Evolutionary conservation across 2,888 invertebrate species (phyloP).

Genomic region (Sarcophaga caerulescens): DNA sequence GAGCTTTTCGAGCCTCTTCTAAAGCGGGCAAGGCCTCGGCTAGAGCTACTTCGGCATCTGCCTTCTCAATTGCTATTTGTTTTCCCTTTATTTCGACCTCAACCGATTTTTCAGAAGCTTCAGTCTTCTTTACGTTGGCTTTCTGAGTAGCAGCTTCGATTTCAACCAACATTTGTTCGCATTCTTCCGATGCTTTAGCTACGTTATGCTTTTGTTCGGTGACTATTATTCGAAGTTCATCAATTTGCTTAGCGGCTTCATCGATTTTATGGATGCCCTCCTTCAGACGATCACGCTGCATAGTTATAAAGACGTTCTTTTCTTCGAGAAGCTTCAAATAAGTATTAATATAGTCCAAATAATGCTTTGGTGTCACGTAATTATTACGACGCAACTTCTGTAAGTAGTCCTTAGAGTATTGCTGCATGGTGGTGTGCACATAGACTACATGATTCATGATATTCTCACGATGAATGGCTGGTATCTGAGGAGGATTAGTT

Average conservation of each 20-base stretch:
- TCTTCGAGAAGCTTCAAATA: slow-evolving; percentile 87
- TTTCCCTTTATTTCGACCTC: slow-evolving; percentile 92
- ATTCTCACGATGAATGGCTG: slow-evolving; percentile 85
- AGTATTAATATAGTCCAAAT: slow-evolving; percentile 91
- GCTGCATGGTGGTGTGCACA: slow-evolving; percentile 89
- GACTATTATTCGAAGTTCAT: slow-evolving; percentile 89
- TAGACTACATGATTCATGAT: slow-evolving; percentile 93
- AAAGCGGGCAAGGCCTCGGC: slow-evolving; percentile 92
- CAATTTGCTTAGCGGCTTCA: slow-evolving; percentile 92
- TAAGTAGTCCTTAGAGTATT: slow-evolving; percentile 88
- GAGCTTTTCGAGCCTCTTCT: slow-evolving; percentile 89
- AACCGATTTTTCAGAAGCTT: slow-evolving; percentile 89
- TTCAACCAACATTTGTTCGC: slow-evolving; percentile 88
- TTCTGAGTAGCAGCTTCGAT: slow-evolving; percentile 87
- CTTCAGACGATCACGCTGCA: slow-evolving; percentile 77
- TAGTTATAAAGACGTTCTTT: slow-evolving; percentile 77
- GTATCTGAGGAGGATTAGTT: slow-evolving; percentile 82
- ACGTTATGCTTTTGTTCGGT: slow-evolving; percentile 92
- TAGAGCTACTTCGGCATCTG: slow-evolving; percentile 90
- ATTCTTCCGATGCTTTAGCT: slow-evolving; percentile 89
- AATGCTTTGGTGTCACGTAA: slow-evolving; percentile 96
- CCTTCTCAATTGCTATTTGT: slow-evolving; percentile 90
- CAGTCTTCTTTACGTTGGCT: slow-evolving; percentile 89
- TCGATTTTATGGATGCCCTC: slow-evolving; percentile 84
- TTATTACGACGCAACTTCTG: slow-evolving; percentile 89